These are phyloP conservation scores for Nibea coibor DNA, from an alignment of 2,113 vertebrate genomes.

Conservation along the genomic window DNA sequence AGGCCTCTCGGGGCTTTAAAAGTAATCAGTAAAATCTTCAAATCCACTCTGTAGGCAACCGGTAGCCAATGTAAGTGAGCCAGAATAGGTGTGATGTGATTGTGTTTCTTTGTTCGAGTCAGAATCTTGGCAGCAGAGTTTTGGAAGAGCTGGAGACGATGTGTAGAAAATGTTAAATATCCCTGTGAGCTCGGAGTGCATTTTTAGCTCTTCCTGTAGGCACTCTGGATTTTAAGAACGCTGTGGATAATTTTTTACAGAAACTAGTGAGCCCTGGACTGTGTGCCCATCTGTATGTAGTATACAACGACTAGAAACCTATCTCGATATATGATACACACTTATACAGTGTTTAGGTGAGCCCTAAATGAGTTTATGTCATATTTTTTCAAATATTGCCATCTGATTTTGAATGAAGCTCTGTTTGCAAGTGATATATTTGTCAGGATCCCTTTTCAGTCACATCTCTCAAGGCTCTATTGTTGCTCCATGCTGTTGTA, in stretches of 20 bases:
- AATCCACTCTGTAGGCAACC: no score
- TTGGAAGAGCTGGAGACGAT: no score
- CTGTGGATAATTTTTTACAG: neutral
- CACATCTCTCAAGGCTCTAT: constrained; percentile 45
- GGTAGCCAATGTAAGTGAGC: no score
- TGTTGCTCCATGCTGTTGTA: constrained; percentile 58
- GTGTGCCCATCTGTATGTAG: no score
- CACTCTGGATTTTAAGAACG: neutral
- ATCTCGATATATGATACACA: no score
- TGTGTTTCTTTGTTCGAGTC: no score
- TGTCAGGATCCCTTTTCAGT: constrained; percentile 30
- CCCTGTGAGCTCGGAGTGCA: neutral
- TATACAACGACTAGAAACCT: no score
- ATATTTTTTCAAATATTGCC: neutral
- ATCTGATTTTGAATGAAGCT: neutral
- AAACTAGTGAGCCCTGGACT: neutral
- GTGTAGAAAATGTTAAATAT: neutral
- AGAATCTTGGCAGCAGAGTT: no score
- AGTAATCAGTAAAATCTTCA: no score
- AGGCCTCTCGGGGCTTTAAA: no score
- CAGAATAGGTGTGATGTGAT: no score
- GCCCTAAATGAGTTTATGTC: neutral
- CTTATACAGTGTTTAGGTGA: neutral
- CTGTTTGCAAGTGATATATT: neutral
- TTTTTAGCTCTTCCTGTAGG: neutral